Percentiles rank a stretch among this genome's conserved stretches.
Conservation (phyloP, 1,140 invertebrate species). For the Drusus annulatus region DNA sequence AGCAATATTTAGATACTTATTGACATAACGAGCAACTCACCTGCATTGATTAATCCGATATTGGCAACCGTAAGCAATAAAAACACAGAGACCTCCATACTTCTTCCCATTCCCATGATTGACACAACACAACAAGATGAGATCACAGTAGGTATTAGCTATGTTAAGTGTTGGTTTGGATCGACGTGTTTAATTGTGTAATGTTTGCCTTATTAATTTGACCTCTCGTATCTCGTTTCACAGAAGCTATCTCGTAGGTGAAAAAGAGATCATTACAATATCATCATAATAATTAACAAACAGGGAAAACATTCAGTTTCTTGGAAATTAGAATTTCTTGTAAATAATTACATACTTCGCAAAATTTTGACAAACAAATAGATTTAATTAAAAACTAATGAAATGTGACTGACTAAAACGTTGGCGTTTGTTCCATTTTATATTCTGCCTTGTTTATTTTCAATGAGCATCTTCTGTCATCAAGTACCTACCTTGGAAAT, state of each 20-base stretch:
- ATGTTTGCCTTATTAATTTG: slow-evolving; percentile 51
- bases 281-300: too few species aligned
- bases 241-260: slow-evolving; percentile 41
- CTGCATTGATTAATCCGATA: slow-evolving; percentile 45
- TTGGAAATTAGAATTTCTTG: too few species aligned
- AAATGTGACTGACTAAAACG: too few species aligned
- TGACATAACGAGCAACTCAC: slow-evolving; percentile 42
- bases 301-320: too few species aligned
- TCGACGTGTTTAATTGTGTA: too few species aligned
- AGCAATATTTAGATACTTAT: background rate
- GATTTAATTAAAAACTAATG: too few species aligned
- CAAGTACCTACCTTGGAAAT: too few species aligned
- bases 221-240: slow-evolving; percentile 49
- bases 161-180: background rate
- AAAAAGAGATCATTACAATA: slow-evolving; percentile 16
- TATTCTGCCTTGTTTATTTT: too few species aligned
- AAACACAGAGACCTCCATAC: slow-evolving; percentile 9
- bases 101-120: background rate
- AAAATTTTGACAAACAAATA: too few species aligned
- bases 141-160: background rate
- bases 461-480: too few species aligned
- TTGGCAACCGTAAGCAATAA: slow-evolving; percentile 35
- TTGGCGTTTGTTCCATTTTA: too few species aligned
- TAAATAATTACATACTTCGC: too few species aligned
- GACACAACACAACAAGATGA: background rate